phyloP scores from a whole-genome alignment of 2,797 vertebrate species.

The Brachymystax lenok region DNA sequence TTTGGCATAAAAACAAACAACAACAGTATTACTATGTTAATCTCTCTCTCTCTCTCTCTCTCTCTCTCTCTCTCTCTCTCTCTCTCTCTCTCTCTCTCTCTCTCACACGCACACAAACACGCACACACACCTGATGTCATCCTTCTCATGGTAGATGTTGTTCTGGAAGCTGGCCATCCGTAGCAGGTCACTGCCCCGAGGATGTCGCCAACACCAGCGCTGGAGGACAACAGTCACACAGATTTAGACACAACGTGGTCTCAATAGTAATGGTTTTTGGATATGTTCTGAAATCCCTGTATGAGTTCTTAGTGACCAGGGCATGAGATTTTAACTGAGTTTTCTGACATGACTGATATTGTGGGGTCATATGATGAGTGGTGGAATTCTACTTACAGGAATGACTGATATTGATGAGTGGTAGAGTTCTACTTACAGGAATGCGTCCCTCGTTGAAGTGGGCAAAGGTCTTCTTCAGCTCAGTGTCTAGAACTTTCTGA shows the following conservation, averaged over 20 bases:
- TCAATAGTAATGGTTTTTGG: background rate
- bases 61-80: background rate
- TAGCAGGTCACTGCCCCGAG: slow-evolving; percentile 85
- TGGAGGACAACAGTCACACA: slow-evolving; percentile 55
- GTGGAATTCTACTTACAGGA: slow-evolving; percentile 71
- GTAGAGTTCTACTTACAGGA: slow-evolving; percentile 77
- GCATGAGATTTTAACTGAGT: slow-evolving; percentile 17
- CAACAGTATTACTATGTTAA: background rate
- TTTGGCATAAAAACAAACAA: background rate
- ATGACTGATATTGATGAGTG: slow-evolving; percentile 47
- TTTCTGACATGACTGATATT: background rate
- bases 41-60: background rate
- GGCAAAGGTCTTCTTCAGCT: slow-evolving; percentile 87
- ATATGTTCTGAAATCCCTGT: background rate
- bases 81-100: background rate
- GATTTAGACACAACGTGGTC: background rate
- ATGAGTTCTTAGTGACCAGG: background rate
- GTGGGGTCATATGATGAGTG: background rate
- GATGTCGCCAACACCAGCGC: slow-evolving; percentile 91
- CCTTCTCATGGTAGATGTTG: slow-evolving; percentile 90
- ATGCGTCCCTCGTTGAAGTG: slow-evolving; percentile 90
- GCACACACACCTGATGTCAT: slow-evolving; percentile 82
- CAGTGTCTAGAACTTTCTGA: slow-evolving; percentile 85
- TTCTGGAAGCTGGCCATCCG: slow-evolving; percentile 86
- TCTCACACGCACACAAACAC: too few relatives aligned